Conservation (phyloP, 1,140 invertebrate species). For the Drosophila pallidifrons region DNA sequence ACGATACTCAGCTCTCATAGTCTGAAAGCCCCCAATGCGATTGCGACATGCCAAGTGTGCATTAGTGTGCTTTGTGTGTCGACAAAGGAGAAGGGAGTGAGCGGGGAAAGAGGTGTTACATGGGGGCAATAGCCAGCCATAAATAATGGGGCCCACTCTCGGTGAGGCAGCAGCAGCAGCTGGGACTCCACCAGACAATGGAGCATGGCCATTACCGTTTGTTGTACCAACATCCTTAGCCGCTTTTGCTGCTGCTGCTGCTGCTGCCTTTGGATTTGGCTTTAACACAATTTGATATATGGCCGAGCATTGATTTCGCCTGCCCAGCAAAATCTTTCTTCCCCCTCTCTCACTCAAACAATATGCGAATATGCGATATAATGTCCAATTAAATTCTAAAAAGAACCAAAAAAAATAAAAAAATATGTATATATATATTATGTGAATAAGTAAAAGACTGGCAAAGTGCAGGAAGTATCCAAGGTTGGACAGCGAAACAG, state of each 20-base stretch:
- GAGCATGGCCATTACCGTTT: constrained; percentile 56
- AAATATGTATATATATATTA: not conserved
- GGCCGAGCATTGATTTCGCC: constrained; percentile 60
- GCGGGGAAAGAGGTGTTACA: not conserved
- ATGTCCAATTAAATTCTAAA: constrained; percentile 78
- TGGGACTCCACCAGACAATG: constrained; percentile 50
- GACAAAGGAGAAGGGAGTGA: not conserved
- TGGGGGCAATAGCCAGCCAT: constrained; percentile 32
- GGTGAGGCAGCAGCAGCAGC: constrained; percentile 21
- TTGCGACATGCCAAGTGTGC: constrained; percentile 57
- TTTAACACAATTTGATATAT: constrained; percentile 65
- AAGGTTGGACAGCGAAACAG: constrained; percentile 16
- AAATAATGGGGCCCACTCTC: constrained; percentile 46
- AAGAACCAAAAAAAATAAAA: constrained; percentile 30
- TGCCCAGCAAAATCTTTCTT: constrained; percentile 34
- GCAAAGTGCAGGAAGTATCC: constrained; percentile 40
- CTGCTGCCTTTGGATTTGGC: constrained; percentile 28
- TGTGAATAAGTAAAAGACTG: constrained; percentile 13
- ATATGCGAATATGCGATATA: constrained; percentile 71
- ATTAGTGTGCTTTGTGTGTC: constrained; percentile 31
- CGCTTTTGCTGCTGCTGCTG: constrained; percentile 12
- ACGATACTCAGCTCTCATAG: not conserved
- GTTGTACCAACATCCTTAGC: constrained; percentile 47
- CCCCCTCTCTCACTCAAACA: not conserved
- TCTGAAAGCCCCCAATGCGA: constrained; percentile 20